Evolutionary conservation across 2,797 vertebrate genomes (phyloP).

Genomic region (Micrastur ruficollis): DNA sequence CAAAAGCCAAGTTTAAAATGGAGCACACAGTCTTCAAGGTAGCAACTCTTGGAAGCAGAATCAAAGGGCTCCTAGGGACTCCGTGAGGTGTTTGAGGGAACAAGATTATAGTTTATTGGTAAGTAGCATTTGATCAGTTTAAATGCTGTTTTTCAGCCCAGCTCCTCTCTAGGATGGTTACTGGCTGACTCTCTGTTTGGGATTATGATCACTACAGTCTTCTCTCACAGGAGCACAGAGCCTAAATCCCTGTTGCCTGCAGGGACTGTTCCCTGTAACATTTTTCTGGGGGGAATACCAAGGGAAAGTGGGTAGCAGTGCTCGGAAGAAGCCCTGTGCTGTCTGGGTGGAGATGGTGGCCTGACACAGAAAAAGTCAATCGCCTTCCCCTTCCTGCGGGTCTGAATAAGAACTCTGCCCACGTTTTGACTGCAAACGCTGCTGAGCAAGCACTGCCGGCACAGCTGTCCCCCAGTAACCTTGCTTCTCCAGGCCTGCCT

Average conservation of each 20-base stretch:
- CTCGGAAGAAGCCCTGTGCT: neutral
- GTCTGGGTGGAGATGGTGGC: neutral
- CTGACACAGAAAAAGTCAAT: accelerated
- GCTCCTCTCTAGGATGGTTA: neutral
- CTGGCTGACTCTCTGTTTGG: neutral
- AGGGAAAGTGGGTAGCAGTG: neutral
- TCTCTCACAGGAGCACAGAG: neutral
- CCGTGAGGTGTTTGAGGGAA: neutral
- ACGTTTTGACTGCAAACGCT: accelerated
- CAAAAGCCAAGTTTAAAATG: neutral
- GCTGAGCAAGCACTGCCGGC: neutral
- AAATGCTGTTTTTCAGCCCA: neutral
- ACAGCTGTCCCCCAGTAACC: neutral
- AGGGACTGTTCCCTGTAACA: neutral
- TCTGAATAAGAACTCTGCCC: neutral
- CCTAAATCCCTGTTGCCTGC: neutral
- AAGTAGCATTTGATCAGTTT: neutral
- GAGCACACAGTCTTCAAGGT: neutral
- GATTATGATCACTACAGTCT: neutral
- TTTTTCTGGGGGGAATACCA: neutral
- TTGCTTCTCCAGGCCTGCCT: neutral
- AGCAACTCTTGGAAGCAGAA: neutral
- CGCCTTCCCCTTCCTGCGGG: accelerated
- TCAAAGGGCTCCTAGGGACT: neutral
- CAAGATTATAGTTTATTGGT: neutral